These are phyloP conservation scores for Cotesia chilonis DNA, from an alignment of 1,140 invertebrate genomes.

Conservation along the genomic window DNA sequence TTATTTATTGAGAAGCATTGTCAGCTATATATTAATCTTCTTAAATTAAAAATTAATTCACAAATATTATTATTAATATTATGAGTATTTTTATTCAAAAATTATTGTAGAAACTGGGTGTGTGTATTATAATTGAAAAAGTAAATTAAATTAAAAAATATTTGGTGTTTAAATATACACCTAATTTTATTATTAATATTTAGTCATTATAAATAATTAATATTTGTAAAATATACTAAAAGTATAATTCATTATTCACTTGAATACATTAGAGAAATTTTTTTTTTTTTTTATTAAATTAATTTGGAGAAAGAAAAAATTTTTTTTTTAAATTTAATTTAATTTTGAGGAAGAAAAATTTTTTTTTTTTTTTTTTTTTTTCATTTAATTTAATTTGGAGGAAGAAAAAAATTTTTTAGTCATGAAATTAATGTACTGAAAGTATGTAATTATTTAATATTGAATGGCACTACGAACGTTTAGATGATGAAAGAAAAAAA, in stretches of 20 bases:
- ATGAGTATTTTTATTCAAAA: not conserved
- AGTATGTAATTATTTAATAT: conserved; percentile 2
- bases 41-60: conserved; percentile 16
- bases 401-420: not conserved
- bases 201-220: too few species aligned
- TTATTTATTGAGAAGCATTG: not conserved
- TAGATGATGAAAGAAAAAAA: not conserved
- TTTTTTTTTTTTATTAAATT: too few species aligned
- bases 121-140: too few species aligned
- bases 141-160: too few species aligned
- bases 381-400: not conserved
- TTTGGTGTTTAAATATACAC: too few species aligned
- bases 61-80: not conserved
- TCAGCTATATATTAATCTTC: conserved; percentile 7
- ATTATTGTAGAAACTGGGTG: not conserved
- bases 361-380: too few species aligned
- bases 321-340: not conserved
- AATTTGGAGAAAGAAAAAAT: not conserved
- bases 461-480: conserved; percentile 8
- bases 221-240: too few species aligned
- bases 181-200: too few species aligned
- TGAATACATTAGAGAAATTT: too few species aligned
- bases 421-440: not conserved
- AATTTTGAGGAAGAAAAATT: not conserved
- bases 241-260: too few species aligned